Conservation (phyloP, 2,888 invertebrate species). For the Drosophila anceps region DNA sequence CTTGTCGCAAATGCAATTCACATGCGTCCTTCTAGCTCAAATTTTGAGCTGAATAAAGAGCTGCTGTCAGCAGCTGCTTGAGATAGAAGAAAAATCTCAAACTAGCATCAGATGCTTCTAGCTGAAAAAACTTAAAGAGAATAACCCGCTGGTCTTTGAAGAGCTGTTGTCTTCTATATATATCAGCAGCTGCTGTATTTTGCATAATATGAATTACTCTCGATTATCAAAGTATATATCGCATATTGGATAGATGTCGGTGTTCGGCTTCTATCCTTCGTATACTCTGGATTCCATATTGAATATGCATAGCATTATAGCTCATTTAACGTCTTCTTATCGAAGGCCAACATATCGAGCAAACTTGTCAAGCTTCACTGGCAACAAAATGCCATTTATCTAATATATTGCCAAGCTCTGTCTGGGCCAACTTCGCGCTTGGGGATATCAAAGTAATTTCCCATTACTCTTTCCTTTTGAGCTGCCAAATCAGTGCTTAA, state of each 20-base stretch:
- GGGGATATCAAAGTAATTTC: not conserved
- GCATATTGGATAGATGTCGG: too few species aligned
- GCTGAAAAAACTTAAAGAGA: not conserved
- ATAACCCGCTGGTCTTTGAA: not conserved
- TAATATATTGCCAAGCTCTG: not conserved
- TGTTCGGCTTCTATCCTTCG: too few species aligned
- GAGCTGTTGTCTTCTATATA: not conserved
- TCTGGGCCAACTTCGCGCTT: not conserved
- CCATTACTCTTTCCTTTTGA: not conserved
- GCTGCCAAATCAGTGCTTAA: constrained; percentile 1
- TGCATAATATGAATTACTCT: not conserved
- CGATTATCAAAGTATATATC: too few species aligned
- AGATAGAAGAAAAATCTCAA: not conserved
- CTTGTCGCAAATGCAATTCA: constrained; percentile 41
- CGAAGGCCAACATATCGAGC: not conserved
- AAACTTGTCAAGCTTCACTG: too few species aligned
- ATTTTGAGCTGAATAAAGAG: not conserved
- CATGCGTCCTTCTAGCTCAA: constrained; percentile 18
- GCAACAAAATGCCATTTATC: not conserved
- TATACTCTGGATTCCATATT: not conserved
- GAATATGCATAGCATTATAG: not conserved
- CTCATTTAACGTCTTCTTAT: not conserved
- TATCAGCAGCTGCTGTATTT: not conserved
- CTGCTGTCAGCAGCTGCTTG: not conserved
- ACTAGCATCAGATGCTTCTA: not conserved